Conservation (phyloP, 2,888 invertebrate species). For the Acanthosepion pharaonis region DNA sequence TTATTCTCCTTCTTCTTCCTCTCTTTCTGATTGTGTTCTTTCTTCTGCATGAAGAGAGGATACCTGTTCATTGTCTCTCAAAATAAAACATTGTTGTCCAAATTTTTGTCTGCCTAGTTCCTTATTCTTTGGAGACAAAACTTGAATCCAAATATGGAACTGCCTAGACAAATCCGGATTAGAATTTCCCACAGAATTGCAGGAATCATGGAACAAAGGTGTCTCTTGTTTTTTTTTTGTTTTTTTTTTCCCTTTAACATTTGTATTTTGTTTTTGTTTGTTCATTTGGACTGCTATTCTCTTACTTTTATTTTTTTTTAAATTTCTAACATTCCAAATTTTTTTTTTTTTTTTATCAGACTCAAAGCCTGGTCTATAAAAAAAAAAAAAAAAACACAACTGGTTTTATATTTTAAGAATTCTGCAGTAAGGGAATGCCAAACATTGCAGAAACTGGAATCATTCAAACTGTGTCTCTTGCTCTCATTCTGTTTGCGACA, state of each 20-base stretch:
- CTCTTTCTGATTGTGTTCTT: slow-evolving; percentile 15
- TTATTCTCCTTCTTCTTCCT: not conserved
- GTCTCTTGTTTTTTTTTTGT: not conserved
- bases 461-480: not conserved
- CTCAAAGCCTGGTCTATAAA: not conserved
- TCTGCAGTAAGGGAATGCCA: not conserved
- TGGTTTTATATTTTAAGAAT: too few species aligned
- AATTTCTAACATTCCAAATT: not conserved
- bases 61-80: slow-evolving; percentile 45
- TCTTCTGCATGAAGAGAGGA: slow-evolving; percentile 33
- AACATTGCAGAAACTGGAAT: not conserved
- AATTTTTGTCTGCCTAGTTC: not conserved
- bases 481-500: not conserved
- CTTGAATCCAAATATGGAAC: slow-evolving; percentile 7
- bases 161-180: not conserved
- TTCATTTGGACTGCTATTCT: not conserved
- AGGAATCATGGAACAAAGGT: not conserved
- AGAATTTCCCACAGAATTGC: not conserved
- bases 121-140: not conserved
- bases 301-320: not conserved
- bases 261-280: not conserved
- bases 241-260: not conserved
- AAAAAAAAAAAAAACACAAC: not conserved
- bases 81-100: slow-evolving; percentile 42
- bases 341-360: not conserved